Percentiles rank a stretch among this genome's conserved stretches.
These are phyloP conservation scores for Borostomias antarcticus DNA, from an alignment of 2,797 vertebrate species.

Conservation along the genomic window DNA sequence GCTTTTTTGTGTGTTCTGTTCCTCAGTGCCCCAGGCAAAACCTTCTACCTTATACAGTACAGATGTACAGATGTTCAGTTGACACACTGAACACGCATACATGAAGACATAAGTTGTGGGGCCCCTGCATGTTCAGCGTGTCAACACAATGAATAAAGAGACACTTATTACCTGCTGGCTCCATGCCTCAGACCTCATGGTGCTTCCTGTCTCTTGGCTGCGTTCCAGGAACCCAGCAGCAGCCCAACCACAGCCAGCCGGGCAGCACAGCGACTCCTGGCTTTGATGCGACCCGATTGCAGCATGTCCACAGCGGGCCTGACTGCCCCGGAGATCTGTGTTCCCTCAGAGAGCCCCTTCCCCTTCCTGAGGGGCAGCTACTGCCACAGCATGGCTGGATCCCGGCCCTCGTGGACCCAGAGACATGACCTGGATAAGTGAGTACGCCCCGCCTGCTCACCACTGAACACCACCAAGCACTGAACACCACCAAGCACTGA, in stretches of 20 bases:
- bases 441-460: too few relatives aligned
- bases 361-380: constrained; percentile 83
- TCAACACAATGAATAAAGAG: too few relatives aligned
- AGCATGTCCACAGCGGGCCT: constrained; percentile 93
- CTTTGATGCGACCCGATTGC: constrained; percentile 76
- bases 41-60: too few relatives aligned
- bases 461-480: too few relatives aligned
- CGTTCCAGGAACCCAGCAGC: constrained; percentile 73
- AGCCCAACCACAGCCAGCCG: constrained; percentile 59
- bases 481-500: too few relatives aligned
- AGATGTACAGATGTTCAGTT: too few relatives aligned
- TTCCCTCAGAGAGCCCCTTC: constrained; percentile 86
- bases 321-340: constrained; percentile 89
- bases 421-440: constrained; percentile 83
- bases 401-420: constrained; percentile 85
- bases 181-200: constrained; percentile 28
- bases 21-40: too few relatives aligned
- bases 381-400: constrained; percentile 84
- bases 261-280: constrained; percentile 74
- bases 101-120: too few relatives aligned
- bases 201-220: constrained; percentile 39
- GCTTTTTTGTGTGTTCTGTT: too few relatives aligned
- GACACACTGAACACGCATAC: too few relatives aligned
- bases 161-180: constrained; percentile 10
- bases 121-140: too few relatives aligned